These are phyloP conservation scores for Druon quercuslanigerum DNA, from an alignment of 1,140 invertebrate genomes.

Conservation along the genomic window DNA sequence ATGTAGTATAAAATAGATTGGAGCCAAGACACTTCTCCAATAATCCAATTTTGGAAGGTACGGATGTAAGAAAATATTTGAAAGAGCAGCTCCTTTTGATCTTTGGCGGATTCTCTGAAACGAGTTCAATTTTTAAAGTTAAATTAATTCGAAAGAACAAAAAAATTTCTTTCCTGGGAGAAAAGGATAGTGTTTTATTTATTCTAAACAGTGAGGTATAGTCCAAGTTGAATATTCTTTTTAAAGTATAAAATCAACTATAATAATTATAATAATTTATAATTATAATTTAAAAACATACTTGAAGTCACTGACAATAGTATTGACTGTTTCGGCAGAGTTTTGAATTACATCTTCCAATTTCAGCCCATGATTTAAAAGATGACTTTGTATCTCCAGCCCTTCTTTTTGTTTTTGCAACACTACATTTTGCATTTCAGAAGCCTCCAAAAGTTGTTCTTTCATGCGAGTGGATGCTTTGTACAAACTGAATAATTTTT, in stretches of 20 bases:
- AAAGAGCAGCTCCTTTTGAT: conserved; percentile 76
- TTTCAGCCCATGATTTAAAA: conserved; percentile 64
- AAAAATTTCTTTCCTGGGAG: neutral
- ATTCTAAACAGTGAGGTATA: conserved; percentile 12
- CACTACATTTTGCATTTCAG: conserved; percentile 77
- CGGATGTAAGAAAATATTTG: conserved; percentile 78
- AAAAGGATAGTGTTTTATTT: conserved; percentile 10
- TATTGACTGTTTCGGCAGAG: conserved; percentile 70
- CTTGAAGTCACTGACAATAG: conserved; percentile 76
- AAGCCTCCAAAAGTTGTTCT: conserved; percentile 76
- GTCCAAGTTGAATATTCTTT: too few species aligned
- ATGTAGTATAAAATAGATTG: conserved; percentile 79
- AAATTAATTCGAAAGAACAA: conserved; percentile 19
- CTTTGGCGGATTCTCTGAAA: conserved; percentile 72
- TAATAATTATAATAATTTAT: too few species aligned
- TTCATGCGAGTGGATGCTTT: conserved; percentile 75
- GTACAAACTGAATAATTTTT: conserved; percentile 70
- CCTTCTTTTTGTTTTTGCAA: conserved; percentile 72
- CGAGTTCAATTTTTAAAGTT: neutral
- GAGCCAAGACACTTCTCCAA: conserved; percentile 78
- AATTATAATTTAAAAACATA: conserved; percentile 41
- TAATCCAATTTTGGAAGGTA: conserved; percentile 76
- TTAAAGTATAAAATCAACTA: too few species aligned
- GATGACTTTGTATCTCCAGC: conserved; percentile 63
- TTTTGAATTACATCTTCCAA: conserved; percentile 60